These are phyloP conservation scores for Apotomis capreana DNA, from an alignment of 2,888 invertebrate genomes.

Conservation along the genomic window DNA sequence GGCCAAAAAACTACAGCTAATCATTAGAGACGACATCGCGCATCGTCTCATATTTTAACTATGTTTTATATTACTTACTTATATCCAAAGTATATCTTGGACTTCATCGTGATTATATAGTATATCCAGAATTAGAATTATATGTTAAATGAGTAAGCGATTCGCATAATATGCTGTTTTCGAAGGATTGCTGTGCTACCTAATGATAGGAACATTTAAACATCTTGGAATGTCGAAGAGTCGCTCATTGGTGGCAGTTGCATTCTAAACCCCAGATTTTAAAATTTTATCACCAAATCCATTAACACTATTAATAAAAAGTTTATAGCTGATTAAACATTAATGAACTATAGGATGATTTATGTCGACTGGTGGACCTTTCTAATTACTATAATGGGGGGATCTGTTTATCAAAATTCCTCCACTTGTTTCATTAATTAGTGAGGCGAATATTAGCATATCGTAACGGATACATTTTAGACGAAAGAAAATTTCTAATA, in stretches of 20 bases:
- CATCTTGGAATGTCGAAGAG: slow-evolving; percentile 18
- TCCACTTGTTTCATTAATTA: slow-evolving; percentile 27
- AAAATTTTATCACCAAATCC: slow-evolving; percentile 24
- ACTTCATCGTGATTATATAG: no score
- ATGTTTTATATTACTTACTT: no score
- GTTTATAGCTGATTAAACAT: slow-evolving; percentile 39
- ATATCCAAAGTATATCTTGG: no score
- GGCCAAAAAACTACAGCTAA: no score
- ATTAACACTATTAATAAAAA: slow-evolving; percentile 40
- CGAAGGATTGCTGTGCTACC: background rate
- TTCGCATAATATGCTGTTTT: background rate
- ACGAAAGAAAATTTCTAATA: slow-evolving; percentile 10
- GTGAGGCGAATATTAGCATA: slow-evolving; percentile 32
- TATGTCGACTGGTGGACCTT: slow-evolving; percentile 23
- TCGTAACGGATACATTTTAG: slow-evolving; percentile 24
- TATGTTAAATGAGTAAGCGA: no score
- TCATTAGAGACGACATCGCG: no score
- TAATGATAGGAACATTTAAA: background rate
- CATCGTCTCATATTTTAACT: no score
- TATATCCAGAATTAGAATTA: no score
- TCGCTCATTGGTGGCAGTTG: slow-evolving; percentile 10
- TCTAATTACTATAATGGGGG: slow-evolving; percentile 38
- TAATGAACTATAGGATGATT: slow-evolving; percentile 37
- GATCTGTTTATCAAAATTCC: slow-evolving; percentile 33
- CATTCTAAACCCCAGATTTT: slow-evolving; percentile 21